These are phyloP conservation scores for Eupithecia insigniata DNA, from an alignment of 2,888 invertebrate genomes.

Conservation along the genomic window DNA sequence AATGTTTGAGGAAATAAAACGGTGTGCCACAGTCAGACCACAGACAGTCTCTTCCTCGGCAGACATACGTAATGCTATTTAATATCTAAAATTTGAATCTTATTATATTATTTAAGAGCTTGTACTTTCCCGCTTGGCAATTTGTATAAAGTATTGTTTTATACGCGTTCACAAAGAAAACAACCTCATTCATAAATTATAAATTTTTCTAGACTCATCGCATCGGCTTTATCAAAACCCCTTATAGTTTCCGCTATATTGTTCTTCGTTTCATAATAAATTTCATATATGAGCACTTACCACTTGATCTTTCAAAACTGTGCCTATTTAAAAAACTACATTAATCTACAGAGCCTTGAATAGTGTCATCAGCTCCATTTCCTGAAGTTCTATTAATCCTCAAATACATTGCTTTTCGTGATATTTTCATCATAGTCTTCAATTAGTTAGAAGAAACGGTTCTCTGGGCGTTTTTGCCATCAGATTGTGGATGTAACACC, in stretches of 20 bases:
- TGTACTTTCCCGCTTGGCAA: not conserved
- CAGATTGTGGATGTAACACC: no score
- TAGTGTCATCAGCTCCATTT: not conserved
- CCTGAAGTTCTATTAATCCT: not conserved
- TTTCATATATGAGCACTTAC: not conserved
- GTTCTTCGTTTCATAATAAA: not conserved
- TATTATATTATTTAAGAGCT: not conserved
- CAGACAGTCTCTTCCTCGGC: not conserved
- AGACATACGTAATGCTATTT: not conserved
- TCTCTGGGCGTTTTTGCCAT: not conserved
- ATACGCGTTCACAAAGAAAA: not conserved
- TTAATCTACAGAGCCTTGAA: not conserved
- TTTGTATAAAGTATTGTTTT: not conserved
- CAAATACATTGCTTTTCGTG: not conserved
- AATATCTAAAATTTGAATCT: not conserved
- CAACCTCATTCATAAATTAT: not conserved
- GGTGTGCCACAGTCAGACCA: not conserved
- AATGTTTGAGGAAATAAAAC: not conserved
- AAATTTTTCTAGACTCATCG: not conserved
- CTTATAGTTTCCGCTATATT: not conserved
- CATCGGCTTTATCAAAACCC: not conserved
- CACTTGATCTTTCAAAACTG: not conserved
- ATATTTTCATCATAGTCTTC: not conserved
- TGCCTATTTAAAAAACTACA: not conserved
- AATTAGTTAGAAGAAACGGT: not conserved